Evolutionary conservation across 2,113 vertebrate species (phyloP).

Genomic region (Petroica traversi): DNA sequence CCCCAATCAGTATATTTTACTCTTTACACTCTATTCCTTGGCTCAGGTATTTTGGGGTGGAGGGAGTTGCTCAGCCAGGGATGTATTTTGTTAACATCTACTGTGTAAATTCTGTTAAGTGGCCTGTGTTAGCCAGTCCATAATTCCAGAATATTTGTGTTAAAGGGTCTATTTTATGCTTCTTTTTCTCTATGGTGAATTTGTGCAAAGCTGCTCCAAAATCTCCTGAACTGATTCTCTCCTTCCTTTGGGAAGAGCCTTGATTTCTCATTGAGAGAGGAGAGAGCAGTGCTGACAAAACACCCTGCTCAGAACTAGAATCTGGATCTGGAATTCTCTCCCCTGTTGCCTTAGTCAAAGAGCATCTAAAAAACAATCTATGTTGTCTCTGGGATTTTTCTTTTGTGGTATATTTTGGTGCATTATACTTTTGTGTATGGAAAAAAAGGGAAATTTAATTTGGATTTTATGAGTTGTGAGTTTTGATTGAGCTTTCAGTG

Average conservation of each 20-base stretch:
- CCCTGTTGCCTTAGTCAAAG: neutral
- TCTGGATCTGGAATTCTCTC: neutral
- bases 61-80: neutral
- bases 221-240: neutral
- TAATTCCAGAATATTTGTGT: neutral
- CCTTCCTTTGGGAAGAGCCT: neutral
- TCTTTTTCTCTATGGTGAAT: neutral
- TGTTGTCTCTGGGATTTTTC: neutral
- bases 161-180: neutral
- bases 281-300: neutral
- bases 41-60: neutral
- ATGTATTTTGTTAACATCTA: neutral
- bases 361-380: neutral
- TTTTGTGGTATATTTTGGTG: neutral
- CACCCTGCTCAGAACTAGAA: neutral
- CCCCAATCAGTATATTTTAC: neutral
- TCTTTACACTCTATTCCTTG: neutral
- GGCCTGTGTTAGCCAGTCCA: neutral
- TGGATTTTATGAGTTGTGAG: neutral
- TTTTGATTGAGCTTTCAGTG: neutral
- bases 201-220: neutral
- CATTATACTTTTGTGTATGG: neutral
- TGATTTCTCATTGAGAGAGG: neutral
- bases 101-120: neutral
- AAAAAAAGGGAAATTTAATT: neutral